A percentile compares a stretch with the other conserved stretches of the same genome.
Evolutionary conservation across 2,888 invertebrate genomes (phyloP).

Genomic region (Cephus nigrinus): DNA sequence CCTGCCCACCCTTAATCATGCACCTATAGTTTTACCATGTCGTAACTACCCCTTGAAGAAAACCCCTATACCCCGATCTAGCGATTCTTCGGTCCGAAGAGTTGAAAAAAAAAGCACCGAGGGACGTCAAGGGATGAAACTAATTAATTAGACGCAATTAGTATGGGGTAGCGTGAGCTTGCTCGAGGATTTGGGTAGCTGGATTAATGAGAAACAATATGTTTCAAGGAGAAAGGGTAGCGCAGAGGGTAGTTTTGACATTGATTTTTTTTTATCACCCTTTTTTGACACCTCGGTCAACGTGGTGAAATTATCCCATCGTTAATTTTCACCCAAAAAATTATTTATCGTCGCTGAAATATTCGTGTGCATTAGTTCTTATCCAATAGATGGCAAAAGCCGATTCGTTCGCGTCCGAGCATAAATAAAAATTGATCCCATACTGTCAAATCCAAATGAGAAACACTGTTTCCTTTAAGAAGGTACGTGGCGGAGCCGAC

Average conservation of each 20-base stretch:
- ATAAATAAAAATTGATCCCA: not conserved
- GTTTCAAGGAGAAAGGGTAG: not conserved
- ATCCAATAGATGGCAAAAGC: not conserved
- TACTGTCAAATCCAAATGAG: conserved; percentile 24
- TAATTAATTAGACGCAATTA: not conserved
- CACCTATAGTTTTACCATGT: not conserved
- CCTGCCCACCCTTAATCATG: not conserved
- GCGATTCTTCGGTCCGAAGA: not conserved
- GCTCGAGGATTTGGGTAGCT: not conserved
- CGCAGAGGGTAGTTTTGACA: not conserved
- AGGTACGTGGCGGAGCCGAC: conserved; percentile 30
- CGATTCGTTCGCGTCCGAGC: not conserved
- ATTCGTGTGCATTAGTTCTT: not conserved
- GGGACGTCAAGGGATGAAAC: not conserved
- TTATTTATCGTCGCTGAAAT: not conserved
- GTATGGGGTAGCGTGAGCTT: not conserved
- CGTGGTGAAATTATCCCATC: not conserved
- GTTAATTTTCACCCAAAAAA: not conserved
- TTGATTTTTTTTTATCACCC: not conserved
- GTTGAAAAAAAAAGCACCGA: not conserved
- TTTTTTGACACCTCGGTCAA: not conserved
- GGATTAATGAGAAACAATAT: conserved; percentile 1
- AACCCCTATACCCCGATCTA: not conserved
- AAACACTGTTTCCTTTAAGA: conserved; percentile 31
- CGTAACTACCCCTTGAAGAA: not conserved